Percentiles rank a stretch among this genome's conserved stretches.
These are phyloP conservation scores for Tapirus terrestris DNA, from an alignment of 2,113 vertebrate genomes.

Conservation along the genomic window DNA sequence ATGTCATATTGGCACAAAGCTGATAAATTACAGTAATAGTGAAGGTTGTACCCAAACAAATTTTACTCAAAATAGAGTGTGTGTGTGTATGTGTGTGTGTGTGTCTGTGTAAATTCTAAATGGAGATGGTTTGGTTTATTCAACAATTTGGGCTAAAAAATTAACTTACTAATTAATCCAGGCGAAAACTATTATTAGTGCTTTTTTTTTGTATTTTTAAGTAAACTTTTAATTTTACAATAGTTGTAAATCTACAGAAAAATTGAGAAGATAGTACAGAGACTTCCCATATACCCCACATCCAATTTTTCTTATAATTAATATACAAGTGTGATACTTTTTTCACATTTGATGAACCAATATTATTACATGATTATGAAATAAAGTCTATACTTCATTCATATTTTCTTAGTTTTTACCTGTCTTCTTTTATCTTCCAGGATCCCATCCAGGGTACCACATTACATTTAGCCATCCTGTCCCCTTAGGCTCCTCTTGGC, in stretches of 20 bases:
- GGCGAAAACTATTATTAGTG: neutral
- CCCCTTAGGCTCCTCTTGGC: neutral
- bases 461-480: neutral
- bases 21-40: neutral
- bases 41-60: neutral
- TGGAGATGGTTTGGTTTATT: neutral
- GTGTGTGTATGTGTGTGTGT: neutral
- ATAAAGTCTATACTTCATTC: neutral
- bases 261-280: neutral
- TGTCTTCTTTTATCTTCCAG: neutral
- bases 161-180: neutral
- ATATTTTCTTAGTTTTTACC: neutral
- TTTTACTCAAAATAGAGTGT: neutral
- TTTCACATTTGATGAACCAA: neutral
- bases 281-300: neutral
- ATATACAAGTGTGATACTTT: neutral
- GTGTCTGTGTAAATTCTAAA: neutral
- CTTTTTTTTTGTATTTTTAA: neutral
- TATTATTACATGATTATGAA: neutral
- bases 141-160: neutral
- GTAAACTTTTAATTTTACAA: neutral
- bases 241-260: neutral
- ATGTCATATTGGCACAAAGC: neutral
- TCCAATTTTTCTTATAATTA: neutral
- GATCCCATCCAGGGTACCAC: neutral